Evolutionary conservation across 2,888 invertebrate genomes (phyloP), one percentile per base, ranked within the genome.

Genomic region (Lasioglossum zephyrum): DNA sequence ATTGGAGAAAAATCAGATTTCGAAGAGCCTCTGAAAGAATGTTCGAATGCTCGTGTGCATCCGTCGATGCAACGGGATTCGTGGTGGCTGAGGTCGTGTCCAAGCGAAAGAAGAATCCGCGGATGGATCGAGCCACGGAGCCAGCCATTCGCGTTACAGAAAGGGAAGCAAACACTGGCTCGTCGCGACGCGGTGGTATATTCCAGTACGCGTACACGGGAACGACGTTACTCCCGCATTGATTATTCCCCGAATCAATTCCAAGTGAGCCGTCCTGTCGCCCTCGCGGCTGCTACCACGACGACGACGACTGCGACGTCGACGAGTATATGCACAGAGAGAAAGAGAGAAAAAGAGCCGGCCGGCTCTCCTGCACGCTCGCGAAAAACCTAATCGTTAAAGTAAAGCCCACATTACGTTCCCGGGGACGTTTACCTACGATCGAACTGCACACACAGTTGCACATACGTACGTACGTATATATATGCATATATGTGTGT

Each of bases 371-470:
- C 81, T 74, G 88, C 86, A 82, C 80, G 84, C 82, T 86, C 88
- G 85, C 79, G 89, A 85, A 89, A 88, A 90, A 88, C 83, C 88
- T 90, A 90, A 90, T 90, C 90, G 90, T 87, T 87, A 90, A 90
- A 89, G 90, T 90, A 89, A 90, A 90, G 90, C 86, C 83, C 88
- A 84, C 86, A 86, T 87, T 89, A 89, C 89, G 86, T 84, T 81
- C 82, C 83, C 69, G 74, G 85, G 86, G 79, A 90, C 88, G 90
- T 90, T 90, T 90, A 89, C 90, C 90, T 83, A 83, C 89, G 90
- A 90, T 90, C 90, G 90, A 88, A 86, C 82, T 82, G 78, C 85
- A 82, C 89, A 86, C 90, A 87, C 82, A 44, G n/a, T 11, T 16
- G 22, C 44, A 26, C 44, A 11, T 4, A 22, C 69, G 13, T 5